A percentile compares a stretch with the other conserved stretches of the same genome.
Evolutionary conservation across 2,113 vertebrate species (phyloP).

Genomic region (Lasiurus borealis): DNA sequence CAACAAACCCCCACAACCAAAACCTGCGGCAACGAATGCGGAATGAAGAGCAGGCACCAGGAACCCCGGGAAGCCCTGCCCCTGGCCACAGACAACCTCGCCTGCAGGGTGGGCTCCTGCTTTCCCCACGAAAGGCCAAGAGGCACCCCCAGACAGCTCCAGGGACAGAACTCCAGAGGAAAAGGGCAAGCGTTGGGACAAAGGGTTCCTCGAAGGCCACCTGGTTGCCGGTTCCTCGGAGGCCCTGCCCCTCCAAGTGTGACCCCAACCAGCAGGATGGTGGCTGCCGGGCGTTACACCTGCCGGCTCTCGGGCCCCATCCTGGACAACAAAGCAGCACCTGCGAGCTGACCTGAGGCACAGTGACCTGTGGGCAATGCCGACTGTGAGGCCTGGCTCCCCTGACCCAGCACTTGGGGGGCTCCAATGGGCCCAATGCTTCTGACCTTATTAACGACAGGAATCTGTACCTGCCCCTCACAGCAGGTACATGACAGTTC

Average conservation of each 20-base stretch:
- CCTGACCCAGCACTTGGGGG: no score
- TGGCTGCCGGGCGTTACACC: neutral
- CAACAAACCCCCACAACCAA: neutral
- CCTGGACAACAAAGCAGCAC: neutral
- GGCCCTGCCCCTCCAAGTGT: neutral
- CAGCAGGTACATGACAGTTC: neutral
- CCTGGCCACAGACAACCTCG: no score
- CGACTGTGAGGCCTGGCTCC: neutral
- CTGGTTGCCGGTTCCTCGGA: neutral
- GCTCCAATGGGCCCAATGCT: neutral
- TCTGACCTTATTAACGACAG: neutral
- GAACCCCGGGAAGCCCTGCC: no score
- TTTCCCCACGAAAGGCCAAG: neutral
- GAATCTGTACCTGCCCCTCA: neutral
- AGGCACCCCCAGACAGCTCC: neutral
- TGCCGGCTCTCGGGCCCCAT: neutral
- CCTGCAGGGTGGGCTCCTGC: neutral
- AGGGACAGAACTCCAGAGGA: no score
- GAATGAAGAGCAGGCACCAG: neutral
- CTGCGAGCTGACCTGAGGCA: neutral
- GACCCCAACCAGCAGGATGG: neutral
- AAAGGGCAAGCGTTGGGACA: neutral
- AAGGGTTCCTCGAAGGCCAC: neutral
- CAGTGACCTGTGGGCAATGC: neutral
- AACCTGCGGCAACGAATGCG: neutral